Base-by-base conservation (phyloP, 2,888 invertebrate genomes). In the Acanthosepion lycidas region DNA sequence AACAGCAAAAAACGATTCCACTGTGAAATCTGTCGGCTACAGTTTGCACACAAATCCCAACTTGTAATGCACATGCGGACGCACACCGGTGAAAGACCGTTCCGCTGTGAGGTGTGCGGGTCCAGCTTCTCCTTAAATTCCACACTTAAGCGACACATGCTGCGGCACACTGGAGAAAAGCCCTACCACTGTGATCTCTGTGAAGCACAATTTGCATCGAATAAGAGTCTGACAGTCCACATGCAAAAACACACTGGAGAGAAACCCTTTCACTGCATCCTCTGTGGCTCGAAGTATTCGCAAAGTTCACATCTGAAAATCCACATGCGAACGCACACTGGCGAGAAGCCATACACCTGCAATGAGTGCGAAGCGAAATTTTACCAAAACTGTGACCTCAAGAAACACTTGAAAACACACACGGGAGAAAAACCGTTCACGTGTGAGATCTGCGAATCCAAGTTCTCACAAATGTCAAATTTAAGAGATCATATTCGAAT, bases 1-100 rank as follows among this genome's bases (percentile, higher is more conserved):
- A 78, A 51, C 28, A 93, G 53, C 49, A 93, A 53, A 93, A 93
- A 51, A 48, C 49, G 93, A 93, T 53, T 93, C 15, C 53, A 18
- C 53, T 93, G 93, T 53, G 92, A 92, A 51, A 49, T 92, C 26
- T 92, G 92, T 23, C 51, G 53, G 53, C 49, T 53, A 1, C 49
- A 93, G 51, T 93, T 93, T 49, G n/a, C n/a, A 8, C 49, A 93
- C n/a, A 93, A 93, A 53, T 93, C 93, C 1, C 51, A 93, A 51
- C 93, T 93, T n/a, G 51, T 93, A 33, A 93, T 93, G 53, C 93
- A 93, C n/a, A 51, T 28, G 26, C 93, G 49, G 28, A 53, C 49
- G 12, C 93, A 93, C 28, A 93, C 51, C 0, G 93, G 93, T 12
- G 51, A 93, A 49, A 28, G 53, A 53, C 93, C 93, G 4, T 78